Percentiles rank a stretch among this genome's conserved stretches.
These are phyloP conservation scores for Nomada flava DNA, from an alignment of 2,888 invertebrate species.

Conservation along the genomic window DNA sequence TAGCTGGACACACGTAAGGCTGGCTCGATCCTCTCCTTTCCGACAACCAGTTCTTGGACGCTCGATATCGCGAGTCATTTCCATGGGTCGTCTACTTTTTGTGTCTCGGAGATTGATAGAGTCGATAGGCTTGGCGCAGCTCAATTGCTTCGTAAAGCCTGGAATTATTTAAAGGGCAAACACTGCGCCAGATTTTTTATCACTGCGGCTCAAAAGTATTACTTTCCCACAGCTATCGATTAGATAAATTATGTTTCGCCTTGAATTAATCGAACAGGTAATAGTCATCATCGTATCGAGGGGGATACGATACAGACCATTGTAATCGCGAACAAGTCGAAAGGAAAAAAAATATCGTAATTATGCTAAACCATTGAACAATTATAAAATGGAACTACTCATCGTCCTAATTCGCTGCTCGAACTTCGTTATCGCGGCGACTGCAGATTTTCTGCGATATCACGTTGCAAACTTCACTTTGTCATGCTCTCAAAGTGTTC, in stretches of 20 bases:
- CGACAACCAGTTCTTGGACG: slow-evolving; percentile 15
- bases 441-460: slow-evolving; percentile 55
- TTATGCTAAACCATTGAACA: slow-evolving; percentile 67
- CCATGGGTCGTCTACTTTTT: slow-evolving; percentile 4
- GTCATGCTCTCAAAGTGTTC: slow-evolving; percentile 52
- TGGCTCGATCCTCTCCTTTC: slow-evolving; percentile 10
- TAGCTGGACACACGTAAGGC: slow-evolving; percentile 9
- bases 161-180: no score
- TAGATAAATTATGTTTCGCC: no score
- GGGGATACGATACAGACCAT: slow-evolving; percentile 19
- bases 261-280: no score
- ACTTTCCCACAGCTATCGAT: no score
- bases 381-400: slow-evolving; percentile 48
- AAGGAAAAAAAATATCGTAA: slow-evolving; percentile 70
- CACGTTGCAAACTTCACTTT: slow-evolving; percentile 53
- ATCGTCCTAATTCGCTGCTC: slow-evolving; percentile 41
- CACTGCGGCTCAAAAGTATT: no score
- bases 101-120: not conserved
- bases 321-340: not conserved
- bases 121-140: not conserved
- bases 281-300: not conserved
- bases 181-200: no score
- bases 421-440: slow-evolving; percentile 7
- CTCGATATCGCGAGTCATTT: slow-evolving; percentile 21
- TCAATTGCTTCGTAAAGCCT: slow-evolving; percentile 1